phyloP scores from a whole-genome alignment of 2,113 vertebrate genomes.

The Aepyceros melampus region DNA sequence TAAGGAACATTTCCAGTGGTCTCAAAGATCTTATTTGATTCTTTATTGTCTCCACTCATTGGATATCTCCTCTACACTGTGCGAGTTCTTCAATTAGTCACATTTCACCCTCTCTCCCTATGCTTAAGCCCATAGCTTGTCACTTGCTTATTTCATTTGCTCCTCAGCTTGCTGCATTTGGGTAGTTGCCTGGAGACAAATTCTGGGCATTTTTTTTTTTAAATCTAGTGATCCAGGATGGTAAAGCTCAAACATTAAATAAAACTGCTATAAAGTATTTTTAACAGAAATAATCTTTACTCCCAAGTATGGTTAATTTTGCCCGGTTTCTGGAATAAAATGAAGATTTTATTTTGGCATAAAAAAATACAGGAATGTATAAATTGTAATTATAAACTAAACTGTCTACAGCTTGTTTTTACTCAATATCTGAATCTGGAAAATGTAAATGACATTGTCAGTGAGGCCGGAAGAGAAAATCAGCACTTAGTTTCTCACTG shows the following conservation, averaged over 20 bases:
- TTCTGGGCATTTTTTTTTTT: slow-evolving; percentile 19
- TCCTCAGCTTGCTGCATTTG: slow-evolving; percentile 48
- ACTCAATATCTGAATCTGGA: not conserved
- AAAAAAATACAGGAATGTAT: not conserved
- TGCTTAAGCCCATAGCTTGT: not conserved
- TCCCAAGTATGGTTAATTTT: not conserved
- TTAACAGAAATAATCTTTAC: not conserved
- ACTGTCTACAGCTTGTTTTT: not conserved
- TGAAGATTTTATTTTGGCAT: not conserved
- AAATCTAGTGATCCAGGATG: slow-evolving; percentile 1
- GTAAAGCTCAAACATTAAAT: slow-evolving; percentile 32
- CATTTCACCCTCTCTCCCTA: slow-evolving; percentile 25
- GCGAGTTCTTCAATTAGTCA: slow-evolving; percentile 53
- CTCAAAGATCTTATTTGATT: slow-evolving; percentile 5
- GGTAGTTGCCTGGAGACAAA: slow-evolving; percentile 61
- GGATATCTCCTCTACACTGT: not conserved
- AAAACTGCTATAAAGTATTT: slow-evolving; percentile 9
- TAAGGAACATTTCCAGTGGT: slow-evolving; percentile 12
- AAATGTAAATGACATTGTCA: not conserved
- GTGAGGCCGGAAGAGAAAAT: not conserved
- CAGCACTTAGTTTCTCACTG: not conserved
- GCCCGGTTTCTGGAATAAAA: not conserved
- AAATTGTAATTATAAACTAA: not conserved
- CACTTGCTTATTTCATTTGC: slow-evolving; percentile 40
- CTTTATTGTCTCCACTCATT: slow-evolving; percentile 18